Evolutionary conservation across 1,140 invertebrate genomes (phyloP).

Genomic region (Ips typographus): DNA sequence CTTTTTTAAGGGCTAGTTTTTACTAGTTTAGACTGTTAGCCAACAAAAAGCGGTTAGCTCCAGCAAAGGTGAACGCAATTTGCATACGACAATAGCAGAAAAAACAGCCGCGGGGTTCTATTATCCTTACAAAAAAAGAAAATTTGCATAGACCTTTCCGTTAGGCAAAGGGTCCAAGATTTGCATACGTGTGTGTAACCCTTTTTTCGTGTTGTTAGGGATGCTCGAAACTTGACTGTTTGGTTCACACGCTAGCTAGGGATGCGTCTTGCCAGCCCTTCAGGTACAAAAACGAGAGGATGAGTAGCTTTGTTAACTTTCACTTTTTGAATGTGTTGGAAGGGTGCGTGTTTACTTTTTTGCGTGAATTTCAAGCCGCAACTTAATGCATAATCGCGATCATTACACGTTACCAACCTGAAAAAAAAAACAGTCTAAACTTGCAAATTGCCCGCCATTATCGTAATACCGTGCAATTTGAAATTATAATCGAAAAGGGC

Average conservation of each 20-base stretch:
- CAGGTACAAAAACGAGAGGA: constrained; percentile 14
- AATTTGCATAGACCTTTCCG: constrained; percentile 21
- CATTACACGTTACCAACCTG: not conserved
- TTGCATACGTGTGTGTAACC: constrained; percentile 18
- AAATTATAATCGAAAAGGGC: constrained; percentile 7
- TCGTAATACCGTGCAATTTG: constrained; percentile 6
- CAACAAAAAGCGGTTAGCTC: too few species aligned
- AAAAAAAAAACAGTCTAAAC: not conserved
- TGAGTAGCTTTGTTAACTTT: constrained; percentile 31
- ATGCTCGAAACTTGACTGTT: constrained; percentile 23
- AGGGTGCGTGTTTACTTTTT: constrained; percentile 4
- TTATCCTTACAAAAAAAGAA: not conserved
- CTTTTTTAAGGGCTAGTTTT: too few species aligned
- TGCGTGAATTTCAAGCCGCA: not conserved
- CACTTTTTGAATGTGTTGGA: constrained; percentile 10
- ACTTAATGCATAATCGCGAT: not conserved
- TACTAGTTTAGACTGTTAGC: too few species aligned
- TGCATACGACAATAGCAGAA: not conserved
- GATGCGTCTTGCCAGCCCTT: constrained; percentile 20
- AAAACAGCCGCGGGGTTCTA: not conserved
- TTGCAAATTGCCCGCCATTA: constrained; percentile 1
- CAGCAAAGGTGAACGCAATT: too few species aligned
- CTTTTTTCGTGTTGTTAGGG: constrained; percentile 13
- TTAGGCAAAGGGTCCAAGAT: constrained; percentile 18
- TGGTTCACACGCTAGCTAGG: constrained; percentile 22